Evolutionary conservation across 2,113 vertebrate species (phyloP).

Genomic region (Varanus komodoensis): DNA sequence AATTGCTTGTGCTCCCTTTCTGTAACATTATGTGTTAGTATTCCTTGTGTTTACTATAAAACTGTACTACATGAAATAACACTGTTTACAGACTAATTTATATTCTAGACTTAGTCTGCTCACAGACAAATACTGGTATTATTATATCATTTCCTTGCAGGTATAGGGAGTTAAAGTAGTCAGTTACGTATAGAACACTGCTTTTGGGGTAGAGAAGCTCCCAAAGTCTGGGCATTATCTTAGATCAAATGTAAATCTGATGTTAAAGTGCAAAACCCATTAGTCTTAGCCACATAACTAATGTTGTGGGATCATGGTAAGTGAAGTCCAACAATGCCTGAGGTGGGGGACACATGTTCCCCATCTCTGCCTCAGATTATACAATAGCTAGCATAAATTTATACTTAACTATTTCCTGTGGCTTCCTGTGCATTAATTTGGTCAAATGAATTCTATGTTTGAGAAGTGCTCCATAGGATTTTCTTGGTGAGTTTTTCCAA

Average conservation of each 20-base stretch:
- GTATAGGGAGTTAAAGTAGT: not conserved
- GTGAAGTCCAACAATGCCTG: too few relatives aligned
- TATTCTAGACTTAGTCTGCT: not conserved
- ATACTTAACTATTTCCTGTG: not conserved
- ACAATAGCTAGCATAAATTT: not conserved
- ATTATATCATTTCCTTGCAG: not conserved
- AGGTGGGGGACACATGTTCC: too few relatives aligned
- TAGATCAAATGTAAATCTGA: not conserved
- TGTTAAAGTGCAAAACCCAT: too few relatives aligned
- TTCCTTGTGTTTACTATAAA: not conserved
- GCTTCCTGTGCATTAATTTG: not conserved
- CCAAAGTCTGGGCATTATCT: not conserved
- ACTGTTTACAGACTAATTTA: not conserved
- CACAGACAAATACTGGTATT: not conserved
- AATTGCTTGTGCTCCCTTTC: not conserved
- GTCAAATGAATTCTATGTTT: not conserved
- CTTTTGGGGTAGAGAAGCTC: too few relatives aligned
- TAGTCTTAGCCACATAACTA: too few relatives aligned
- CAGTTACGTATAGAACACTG: not conserved
- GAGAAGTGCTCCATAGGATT: too few relatives aligned
- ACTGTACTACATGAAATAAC: not conserved
- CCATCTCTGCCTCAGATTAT: not conserved
- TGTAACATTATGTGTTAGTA: not conserved
- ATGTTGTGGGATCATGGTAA: too few relatives aligned
- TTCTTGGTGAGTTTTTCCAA: too few relatives aligned